Conservation (phyloP, 1,140 invertebrate genomes). For the Ostrea denselamellosa region DNA sequence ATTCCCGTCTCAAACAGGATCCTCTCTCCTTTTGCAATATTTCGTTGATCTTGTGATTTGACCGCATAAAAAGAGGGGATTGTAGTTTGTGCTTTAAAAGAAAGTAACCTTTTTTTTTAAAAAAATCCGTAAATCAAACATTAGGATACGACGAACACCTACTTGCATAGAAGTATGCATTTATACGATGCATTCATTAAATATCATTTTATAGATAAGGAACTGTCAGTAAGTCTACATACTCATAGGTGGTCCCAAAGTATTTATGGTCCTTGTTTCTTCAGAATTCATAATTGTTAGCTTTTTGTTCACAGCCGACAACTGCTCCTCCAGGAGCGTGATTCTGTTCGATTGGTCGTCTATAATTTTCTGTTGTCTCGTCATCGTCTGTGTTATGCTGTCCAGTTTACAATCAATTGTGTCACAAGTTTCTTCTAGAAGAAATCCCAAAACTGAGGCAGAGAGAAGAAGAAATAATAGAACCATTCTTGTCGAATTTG, state of each 20-base stretch:
- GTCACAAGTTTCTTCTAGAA: neutral
- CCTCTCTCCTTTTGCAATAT: conserved; percentile 23
- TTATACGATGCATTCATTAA: too few relatives aligned
- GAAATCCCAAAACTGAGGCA: neutral
- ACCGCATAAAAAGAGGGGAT: conserved; percentile 10
- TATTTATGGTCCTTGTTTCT: neutral
- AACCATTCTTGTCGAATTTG: neutral
- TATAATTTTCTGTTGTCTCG: neutral
- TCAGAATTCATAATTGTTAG: neutral
- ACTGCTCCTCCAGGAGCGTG: neutral
- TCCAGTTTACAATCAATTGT: conserved; percentile 4
- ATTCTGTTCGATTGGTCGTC: neutral
- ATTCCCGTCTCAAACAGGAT: neutral
- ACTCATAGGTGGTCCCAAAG: neutral
- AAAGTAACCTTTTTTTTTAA: neutral
- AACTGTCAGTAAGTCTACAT: neutral
- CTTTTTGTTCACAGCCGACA: neutral
- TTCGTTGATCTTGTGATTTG: conserved; percentile 13
- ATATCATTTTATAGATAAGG: neutral
- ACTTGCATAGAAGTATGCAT: too few relatives aligned
- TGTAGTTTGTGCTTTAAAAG: neutral
- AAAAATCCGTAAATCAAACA: neutral
- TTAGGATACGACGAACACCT: too few relatives aligned
- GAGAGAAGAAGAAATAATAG: neutral
- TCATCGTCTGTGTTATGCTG: neutral